A percentile compares a stretch with the other conserved stretches of the same genome.
Conservation (phyloP, 2,888 invertebrate genomes). For the Brachynemurus nebulosus region DNA sequence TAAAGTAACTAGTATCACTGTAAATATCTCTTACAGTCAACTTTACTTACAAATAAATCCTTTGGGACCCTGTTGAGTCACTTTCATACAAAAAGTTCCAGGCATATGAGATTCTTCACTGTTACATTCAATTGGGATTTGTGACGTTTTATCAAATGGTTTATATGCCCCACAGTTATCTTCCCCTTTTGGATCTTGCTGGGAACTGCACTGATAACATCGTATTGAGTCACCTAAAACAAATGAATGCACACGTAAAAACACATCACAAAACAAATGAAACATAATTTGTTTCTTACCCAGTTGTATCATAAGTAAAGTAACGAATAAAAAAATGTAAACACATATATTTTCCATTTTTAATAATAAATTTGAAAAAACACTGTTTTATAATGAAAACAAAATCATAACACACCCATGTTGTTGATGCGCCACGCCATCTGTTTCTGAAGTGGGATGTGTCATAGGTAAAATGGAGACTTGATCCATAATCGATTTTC, state of each 20-base stretch:
- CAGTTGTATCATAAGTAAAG: not conserved
- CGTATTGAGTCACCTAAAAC: conserved; percentile 53
- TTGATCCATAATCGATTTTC: too few relatives aligned
- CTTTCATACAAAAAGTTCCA: conserved; percentile 92
- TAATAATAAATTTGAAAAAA: not conserved
- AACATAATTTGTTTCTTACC: too few relatives aligned
- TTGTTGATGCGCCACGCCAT: too few relatives aligned
- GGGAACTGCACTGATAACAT: conserved; percentile 89
- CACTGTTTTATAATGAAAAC: too few relatives aligned
- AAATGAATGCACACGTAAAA: not conserved
- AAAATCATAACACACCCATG: too few relatives aligned
- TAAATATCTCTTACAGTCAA: conserved; percentile 1
- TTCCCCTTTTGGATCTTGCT: conserved; percentile 62
- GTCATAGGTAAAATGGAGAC: too few relatives aligned
- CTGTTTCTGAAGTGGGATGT: too few relatives aligned
- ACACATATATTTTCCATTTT: not conserved
- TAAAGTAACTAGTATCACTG: too few relatives aligned
- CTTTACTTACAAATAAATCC: conserved; percentile 84
- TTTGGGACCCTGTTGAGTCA: conserved; percentile 83
- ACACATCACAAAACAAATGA: too few relatives aligned
- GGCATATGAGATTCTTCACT: conserved; percentile 89
- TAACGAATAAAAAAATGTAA: not conserved
- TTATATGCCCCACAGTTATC: conserved; percentile 86
- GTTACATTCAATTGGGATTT: conserved; percentile 86
- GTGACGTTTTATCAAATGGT: conserved; percentile 67